Evolutionary conservation across 2,113 vertebrate species (phyloP), one percentile per base, ranked within the genome.

Genomic region (Sakesphorus luctuosus): DNA sequence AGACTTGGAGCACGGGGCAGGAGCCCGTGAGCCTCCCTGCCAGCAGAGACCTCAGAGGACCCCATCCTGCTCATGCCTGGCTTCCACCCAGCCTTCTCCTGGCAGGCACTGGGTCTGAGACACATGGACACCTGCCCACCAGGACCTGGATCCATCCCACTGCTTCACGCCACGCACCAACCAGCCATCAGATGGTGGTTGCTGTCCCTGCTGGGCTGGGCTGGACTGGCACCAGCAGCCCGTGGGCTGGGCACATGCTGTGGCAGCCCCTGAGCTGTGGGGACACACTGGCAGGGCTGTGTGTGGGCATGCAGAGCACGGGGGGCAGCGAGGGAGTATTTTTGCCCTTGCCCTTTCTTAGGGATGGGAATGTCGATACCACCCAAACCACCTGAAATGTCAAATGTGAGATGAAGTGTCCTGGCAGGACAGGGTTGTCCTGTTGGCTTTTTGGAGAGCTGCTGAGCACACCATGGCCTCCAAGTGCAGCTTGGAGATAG

Each of bases 11-110:
- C 74, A 12, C 0, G 5, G 82, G 68, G 67, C 69, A 56, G 90
- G 28, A 49, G 69, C 77, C 55, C 0, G 0, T 13, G 18, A 0
- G 7, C 87, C 31, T 67, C 47, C 36, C 65, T 4, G 38, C 77
- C 87, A 84, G 89, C 89, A 93, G 66, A 63, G 87, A 94, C 81
- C 91, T 94, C 71, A 82, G 63, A 91, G 89, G 94, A 89, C 75
- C 94, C 67, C 16, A 28, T 91, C 55, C 55, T 2, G 7, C 84
- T 82, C 2, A 1, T 69, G 87, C 53, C 71, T 94, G 96, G 95
- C 59, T 0, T 12, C 67, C 18, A 12, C 25, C 81, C 84, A 93
- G 73, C 43, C 40, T 9, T 3, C 25, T 38, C 28, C 71, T 87
- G 2, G 5, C 35, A 61, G 75, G 66, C 56, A 26, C 65, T 11